Conservation (phyloP, 2,113 vertebrate species). For the Probosciger aterrimus region DNA sequence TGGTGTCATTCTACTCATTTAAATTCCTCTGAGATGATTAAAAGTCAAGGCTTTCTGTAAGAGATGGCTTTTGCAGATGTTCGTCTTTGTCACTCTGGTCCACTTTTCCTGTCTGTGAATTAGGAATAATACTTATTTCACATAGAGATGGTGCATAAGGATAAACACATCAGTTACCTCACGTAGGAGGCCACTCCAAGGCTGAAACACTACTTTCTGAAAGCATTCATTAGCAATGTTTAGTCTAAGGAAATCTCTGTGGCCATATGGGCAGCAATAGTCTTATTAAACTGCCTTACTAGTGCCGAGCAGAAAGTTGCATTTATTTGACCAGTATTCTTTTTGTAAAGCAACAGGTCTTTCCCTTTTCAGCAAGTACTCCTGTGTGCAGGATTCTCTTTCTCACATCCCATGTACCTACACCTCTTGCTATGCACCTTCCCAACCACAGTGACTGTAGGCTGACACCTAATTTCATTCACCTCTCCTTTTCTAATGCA, state of each 20-base stretch:
- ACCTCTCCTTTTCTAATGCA: slow-evolving; percentile 24
- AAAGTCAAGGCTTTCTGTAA: neutral
- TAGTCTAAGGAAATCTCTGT: neutral
- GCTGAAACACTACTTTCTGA: neutral
- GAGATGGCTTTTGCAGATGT: neutral
- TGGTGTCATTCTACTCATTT: neutral
- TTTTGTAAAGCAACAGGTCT: neutral
- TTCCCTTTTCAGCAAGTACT: neutral
- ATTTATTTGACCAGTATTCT: neutral
- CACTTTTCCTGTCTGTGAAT: neutral
- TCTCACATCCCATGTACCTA: neutral
- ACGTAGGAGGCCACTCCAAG: fast-evolving
- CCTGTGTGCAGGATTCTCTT: neutral
- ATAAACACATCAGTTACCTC: neutral
- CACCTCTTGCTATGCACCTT: neutral
- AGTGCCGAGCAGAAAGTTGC: slow-evolving; percentile 21
- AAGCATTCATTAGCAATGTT: slow-evolving; percentile 5
- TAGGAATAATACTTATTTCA: neutral
- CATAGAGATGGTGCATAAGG: neutral
- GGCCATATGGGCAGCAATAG: slow-evolving; percentile 2
- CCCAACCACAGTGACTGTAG: neutral
- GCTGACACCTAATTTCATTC: slow-evolving; percentile 8
- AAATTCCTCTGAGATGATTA: neutral
- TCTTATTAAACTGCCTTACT: slow-evolving; percentile 31
- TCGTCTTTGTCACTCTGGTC: neutral